phyloP scores from a whole-genome alignment of 53 echinoderm and acorn worm species.

The Holothuria leucospilota region DNA sequence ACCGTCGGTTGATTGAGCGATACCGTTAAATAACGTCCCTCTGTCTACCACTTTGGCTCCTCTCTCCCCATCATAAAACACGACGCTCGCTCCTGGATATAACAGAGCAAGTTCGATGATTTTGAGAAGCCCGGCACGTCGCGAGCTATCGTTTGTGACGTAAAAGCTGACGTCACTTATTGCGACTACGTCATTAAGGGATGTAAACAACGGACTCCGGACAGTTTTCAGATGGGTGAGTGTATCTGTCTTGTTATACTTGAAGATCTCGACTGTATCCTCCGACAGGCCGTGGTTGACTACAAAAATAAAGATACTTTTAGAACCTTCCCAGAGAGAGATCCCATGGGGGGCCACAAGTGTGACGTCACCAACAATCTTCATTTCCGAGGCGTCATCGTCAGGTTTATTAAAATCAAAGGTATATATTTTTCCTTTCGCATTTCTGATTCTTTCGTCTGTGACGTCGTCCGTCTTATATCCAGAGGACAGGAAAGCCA shows the following conservation, averaged over 20 bases:
- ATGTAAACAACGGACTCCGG: constrained; percentile 9
- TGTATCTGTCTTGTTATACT: neutral
- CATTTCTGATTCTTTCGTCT: constrained; percentile 3
- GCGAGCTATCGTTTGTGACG: constrained; percentile 66
- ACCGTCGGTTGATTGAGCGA: constrained; percentile 69
- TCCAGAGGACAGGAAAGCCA: constrained; percentile 42
- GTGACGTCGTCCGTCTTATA: neutral
- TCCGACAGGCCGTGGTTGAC: constrained; percentile 44
- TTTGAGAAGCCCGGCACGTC: neutral
- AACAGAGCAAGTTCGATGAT: constrained; percentile 45
- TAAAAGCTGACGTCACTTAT: constrained; percentile 69
- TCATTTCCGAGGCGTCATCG: constrained; percentile 61
- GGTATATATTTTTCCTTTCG: constrained; percentile 1
- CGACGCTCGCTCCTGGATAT: constrained; percentile 62
- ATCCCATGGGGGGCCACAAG: constrained; percentile 70
- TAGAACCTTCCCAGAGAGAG: constrained; percentile 70
- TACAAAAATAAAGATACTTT: constrained; percentile 55
- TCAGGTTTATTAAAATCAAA: constrained; percentile 91
- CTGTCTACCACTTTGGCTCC: constrained; percentile 63
- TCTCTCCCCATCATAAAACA: constrained; percentile 68
- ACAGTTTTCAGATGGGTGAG: neutral
- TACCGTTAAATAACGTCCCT: constrained; percentile 67
- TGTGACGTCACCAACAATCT: constrained; percentile 47
- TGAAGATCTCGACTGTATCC: constrained; percentile 25
- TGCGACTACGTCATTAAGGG: constrained; percentile 74